Conservation (phyloP, 2,113 vertebrate genomes). For the Apeltes quadracus region DNA sequence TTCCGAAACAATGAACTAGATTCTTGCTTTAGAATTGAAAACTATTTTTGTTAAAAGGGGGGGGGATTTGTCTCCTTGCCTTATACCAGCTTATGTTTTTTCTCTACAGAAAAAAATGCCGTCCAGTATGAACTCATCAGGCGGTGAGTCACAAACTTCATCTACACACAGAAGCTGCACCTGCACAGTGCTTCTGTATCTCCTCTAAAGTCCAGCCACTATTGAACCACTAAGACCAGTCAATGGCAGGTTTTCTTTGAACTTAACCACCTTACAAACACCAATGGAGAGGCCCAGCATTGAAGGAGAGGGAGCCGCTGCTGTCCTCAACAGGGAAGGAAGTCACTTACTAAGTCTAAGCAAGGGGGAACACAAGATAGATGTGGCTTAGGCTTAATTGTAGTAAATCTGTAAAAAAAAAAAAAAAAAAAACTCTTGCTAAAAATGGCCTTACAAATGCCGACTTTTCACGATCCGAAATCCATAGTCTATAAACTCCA, state of each 20-base stretch:
- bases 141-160: conserved; percentile 51
- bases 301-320: conserved; percentile 2
- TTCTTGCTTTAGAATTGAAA: not conserved
- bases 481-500: no score
- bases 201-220: not conserved
- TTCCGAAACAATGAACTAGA: not conserved
- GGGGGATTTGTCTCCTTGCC: not conserved
- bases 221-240: no score
- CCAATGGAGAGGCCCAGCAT: not conserved
- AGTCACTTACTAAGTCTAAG: conserved; percentile 24
- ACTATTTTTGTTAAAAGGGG: not conserved
- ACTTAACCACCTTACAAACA: no score
- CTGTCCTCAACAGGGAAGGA: conserved; percentile 42
- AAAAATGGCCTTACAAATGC: not conserved
- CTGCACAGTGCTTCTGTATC: not conserved
- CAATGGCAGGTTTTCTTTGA: not conserved
- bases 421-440: not conserved
- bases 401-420: not conserved
- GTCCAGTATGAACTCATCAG: conserved; percentile 37
- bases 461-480: not conserved
- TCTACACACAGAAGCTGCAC: not conserved
- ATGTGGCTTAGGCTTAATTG: not conserved
- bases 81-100: conserved; percentile 19
- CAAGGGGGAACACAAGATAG: not conserved
- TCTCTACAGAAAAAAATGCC: conserved; percentile 55